Base-by-base conservation (phyloP, 1,140 invertebrate species). In the Phocides pigmalion region DNA sequence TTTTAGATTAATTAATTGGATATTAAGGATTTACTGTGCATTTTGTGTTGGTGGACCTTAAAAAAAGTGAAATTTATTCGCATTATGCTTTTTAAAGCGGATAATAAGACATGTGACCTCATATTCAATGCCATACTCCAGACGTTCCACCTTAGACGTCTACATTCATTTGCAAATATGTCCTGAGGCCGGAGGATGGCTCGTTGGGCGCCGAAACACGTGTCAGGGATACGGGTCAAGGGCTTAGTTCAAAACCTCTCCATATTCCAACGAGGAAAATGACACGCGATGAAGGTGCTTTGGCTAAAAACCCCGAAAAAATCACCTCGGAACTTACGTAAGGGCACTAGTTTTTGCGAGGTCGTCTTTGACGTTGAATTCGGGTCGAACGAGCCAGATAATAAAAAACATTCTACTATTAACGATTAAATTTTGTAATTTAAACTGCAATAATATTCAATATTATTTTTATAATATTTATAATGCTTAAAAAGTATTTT, bases 111-210 rank as follows among this genome's bases (percentile, higher is more conserved):
- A 32, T 5, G 32, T 49, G 47, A 49, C 22, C 14, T 12, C 22
- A 44, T 12, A 47, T 12, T 49, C 46, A 49, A 25, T 49, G 20
- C 19, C 46, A 15, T 11, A 35, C 14, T 14, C 20, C 25, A 37
- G 49, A 51, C 16, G 4, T 11, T 35, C n/a, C 44, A 14, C 35
- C 35, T 19, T 20, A 19, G 22, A 8, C 32, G 16, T 35, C 28
- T 51, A 11, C 32, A 51, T 51, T 37, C 28, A 37, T 37, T 51
- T 51, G 49, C 28, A 51, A 51, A 51, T n/a, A n/a, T 37, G 16
- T 37, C 42, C 17, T 19, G 11, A 20, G 15, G 17, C 28, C 28
- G 14, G 12, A 46, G 50, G 35, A 54, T 37, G 28, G 11, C 17
- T 51, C 15, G 47, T 51, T 37, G 14, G 14, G 14, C 5, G 15